Base-by-base conservation (phyloP, 2,888 invertebrate genomes). In the Lithophane leautieri region DNA sequence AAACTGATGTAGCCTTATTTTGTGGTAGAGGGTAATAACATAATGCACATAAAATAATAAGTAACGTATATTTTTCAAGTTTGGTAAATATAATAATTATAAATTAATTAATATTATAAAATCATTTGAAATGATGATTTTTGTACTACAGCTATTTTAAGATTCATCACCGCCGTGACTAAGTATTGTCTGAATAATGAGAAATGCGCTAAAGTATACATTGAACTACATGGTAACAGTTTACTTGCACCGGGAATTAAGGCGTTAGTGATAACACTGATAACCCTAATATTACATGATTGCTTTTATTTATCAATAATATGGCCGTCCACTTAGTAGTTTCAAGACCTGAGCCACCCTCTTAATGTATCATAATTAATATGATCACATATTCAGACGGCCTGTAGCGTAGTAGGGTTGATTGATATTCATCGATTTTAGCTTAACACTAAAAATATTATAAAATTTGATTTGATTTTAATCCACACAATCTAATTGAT, bases 41-140 rank as follows among this genome's bases (percentile, higher is more conserved):
- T 78, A 87, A 83, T 73, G 70, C 84, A 76, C 74, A 70, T 74
- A 78, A 84, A 76, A 83, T 91, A 89, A 86, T 90, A 89, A 86
- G 89, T 93, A 94, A 92, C 87, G 89, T 94, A 92, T 90, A 91
- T 92, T 93, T 91, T 54, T 73, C 82, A 75, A 86, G 88, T 88
- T 88, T 88, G 89, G 89, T 94, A 93, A 92, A 93, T 92, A 92
- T 91, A 93, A 92, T 91, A 93, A 94, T 94, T 93, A 96, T 94
- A 95, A 94, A 63, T 78, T 63, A 78, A 94, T 94, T 94, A 94
- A 91, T 90, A 94, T 94, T 89, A 90, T 89, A 92, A 89, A 82
- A 88, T 86, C 85, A 90, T 89, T 87, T 88, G 83, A 91, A 81
- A 89, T 88, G 81, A 89, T 88, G 84, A 89, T 86, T 87, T 93